phyloP scores from a whole-genome alignment of 1,140 invertebrate genomes.

The Macrobrachium nipponense region DNA sequence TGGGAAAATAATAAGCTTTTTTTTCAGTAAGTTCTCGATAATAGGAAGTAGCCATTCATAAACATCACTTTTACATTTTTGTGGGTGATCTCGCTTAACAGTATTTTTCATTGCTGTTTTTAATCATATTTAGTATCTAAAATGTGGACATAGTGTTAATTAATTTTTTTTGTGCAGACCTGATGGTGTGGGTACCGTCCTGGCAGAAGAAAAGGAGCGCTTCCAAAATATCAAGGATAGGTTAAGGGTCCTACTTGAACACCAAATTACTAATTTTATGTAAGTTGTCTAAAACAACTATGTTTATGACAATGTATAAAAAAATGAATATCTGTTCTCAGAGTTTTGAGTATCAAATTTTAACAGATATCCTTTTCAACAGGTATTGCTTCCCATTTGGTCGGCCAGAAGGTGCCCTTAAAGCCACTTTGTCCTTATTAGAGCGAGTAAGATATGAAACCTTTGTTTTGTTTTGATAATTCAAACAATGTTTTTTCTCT shows the following conservation, averaged over 20 bases:
- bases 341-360: no score
- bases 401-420: constrained; percentile 95
- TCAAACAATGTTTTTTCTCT: not conserved
- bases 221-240: constrained; percentile 98
- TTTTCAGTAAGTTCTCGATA: no score
- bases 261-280: constrained; percentile 99
- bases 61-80: no score
- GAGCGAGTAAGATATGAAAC: constrained; percentile 79
- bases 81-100: not conserved
- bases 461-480: not conserved
- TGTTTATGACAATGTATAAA: no score
- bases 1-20: no score
- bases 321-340: no score
- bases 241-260: constrained; percentile 90
- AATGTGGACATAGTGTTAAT: not conserved
- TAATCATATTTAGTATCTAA: constrained; percentile 7
- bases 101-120: not conserved
- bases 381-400: constrained; percentile 99
- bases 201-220: constrained; percentile 96
- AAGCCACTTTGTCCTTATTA: constrained; percentile 94
- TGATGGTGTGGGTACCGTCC: constrained; percentile 97
- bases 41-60: no score
- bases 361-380: constrained; percentile 14
- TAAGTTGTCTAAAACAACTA: constrained; percentile 67
- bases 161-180: constrained; percentile 75